Evolutionary conservation across 2,113 vertebrate species (phyloP).

Genomic region (Oostethus manadensis): DNA sequence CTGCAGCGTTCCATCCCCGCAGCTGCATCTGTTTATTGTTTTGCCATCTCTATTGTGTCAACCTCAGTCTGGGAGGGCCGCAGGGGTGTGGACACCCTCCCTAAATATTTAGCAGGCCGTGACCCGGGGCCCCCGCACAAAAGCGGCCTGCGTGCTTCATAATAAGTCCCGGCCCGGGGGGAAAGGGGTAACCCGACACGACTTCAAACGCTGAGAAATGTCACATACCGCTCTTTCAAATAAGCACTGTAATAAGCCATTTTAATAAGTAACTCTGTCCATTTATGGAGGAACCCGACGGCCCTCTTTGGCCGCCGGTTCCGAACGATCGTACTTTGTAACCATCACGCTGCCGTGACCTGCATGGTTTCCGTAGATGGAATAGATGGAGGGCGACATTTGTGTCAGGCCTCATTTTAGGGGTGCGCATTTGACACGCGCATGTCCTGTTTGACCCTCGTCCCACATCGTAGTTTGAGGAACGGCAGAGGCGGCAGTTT

Average conservation of each 20-base stretch:
- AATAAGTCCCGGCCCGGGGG: constrained; percentile 41
- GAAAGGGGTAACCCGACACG: constrained; percentile 53
- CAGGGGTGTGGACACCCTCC: constrained; percentile 41
- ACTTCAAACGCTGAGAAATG: constrained; percentile 65
- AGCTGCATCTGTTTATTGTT: constrained; percentile 52
- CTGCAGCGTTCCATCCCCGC: constrained; percentile 12
- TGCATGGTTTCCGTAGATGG: no score
- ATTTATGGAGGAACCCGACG: constrained; percentile 48
- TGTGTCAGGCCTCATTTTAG: no score
- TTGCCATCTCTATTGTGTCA: constrained; percentile 41
- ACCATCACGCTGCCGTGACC: no score
- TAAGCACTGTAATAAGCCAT: constrained; percentile 58
- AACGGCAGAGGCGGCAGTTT: no score
- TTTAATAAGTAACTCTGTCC: constrained; percentile 56
- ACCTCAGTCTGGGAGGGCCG: constrained; percentile 51
- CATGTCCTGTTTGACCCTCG: no score
- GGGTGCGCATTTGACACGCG: no score
- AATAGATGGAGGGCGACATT: no score
- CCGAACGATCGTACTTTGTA: no score
- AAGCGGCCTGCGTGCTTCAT: constrained; percentile 49
- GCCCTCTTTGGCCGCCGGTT: constrained; percentile 13
- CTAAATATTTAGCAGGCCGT: constrained; percentile 69
- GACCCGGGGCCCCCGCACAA: constrained; percentile 52
- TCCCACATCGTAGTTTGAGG: no score
- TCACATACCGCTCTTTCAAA: constrained; percentile 59